Evolutionary conservation across 2,888 invertebrate genomes (phyloP).

Genomic region (Muscina levida): DNA sequence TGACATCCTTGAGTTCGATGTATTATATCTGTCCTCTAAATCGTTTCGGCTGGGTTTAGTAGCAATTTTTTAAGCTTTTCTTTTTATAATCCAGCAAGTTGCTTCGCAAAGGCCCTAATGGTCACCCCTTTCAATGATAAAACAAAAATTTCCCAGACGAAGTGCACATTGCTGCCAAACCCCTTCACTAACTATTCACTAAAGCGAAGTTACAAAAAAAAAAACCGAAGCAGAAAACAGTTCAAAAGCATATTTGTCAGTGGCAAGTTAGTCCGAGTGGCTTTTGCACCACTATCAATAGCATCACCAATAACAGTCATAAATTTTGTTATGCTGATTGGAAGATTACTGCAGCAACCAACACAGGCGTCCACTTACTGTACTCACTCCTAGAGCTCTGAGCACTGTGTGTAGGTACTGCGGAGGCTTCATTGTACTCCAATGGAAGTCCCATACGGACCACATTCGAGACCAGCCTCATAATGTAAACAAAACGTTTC

Average conservation of each 20-base stretch:
- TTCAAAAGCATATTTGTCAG: conserved; percentile 51
- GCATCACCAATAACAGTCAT: conserved; percentile 55
- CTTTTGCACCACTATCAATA: conserved; percentile 44
- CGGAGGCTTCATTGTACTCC: neutral
- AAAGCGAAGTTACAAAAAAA: too few species aligned
- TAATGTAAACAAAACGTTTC: conserved; percentile 42
- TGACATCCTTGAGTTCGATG: too few species aligned
- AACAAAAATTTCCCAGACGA: conserved; percentile 14
- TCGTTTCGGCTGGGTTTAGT: too few species aligned
- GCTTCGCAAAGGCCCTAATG: too few species aligned
- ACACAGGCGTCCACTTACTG: conserved; percentile 12
- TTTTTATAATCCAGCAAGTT: too few species aligned
- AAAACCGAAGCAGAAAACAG: neutral
- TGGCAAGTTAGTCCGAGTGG: conserved; percentile 48
- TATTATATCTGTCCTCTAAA: too few species aligned
- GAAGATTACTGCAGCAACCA: conserved; percentile 47
- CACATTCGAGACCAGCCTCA: neutral
- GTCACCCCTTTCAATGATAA: too few species aligned
- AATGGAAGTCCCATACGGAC: conserved; percentile 1
- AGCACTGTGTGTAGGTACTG: neutral
- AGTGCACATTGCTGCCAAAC: conserved; percentile 18
- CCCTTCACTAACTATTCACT: conserved; percentile 24
- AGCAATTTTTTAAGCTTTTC: too few species aligned
- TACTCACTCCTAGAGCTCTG: too few species aligned
- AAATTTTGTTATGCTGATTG: conserved; percentile 58